Evolutionary conservation across 2,888 invertebrate genomes (phyloP), one percentile per base, ranked within the genome.

Genomic region (Mythimna vitellina): DNA sequence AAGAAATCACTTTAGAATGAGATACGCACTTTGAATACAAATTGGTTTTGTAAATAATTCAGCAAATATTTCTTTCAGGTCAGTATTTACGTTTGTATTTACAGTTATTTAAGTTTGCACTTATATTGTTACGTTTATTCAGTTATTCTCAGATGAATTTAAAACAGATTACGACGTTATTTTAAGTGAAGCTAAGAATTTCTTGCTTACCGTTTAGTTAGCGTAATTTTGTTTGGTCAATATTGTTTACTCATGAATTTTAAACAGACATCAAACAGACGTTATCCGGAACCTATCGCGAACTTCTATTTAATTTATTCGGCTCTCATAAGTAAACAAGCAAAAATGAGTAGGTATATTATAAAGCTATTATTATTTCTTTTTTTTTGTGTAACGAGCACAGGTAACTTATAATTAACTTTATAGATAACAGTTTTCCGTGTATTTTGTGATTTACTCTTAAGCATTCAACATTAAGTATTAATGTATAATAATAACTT

Each of bases 1-100:
- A 20, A 32, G 58, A 61, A 62, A 58, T 51, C n/a, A 32, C 53
- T n/a, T 62, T 61, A 12, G 49, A 29, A 17, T 46, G n/a, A 22
- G n/a, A 56, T 53, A 75, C 76, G 71, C 54, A 78, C 62, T 82
- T 70, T 72, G 67, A 75, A 75, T 72, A 51, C n/a, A 10, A 76
- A 81, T 78, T 86, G 78, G 64, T 73, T 69, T 58, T 10, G 73
- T 82, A 84, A 82, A 84, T 84, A 86, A 58, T 65, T 67, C 46
- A 60, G 12, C 51, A 46, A 58, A 49, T 64, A 70, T 29, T 66
- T 51, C 20, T 25, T 38, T 51, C 65, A 84, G 86, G 89, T 88
- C 57, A 82, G 88, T 85, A 82, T 82, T 86, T 83, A 78, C 75
- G n/a, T 46, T 67, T 66, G 7, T 65, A 76, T 73, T 78, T 77